Conservation (phyloP, 2,797 vertebrate genomes). For the Podargus strigoides region DNA sequence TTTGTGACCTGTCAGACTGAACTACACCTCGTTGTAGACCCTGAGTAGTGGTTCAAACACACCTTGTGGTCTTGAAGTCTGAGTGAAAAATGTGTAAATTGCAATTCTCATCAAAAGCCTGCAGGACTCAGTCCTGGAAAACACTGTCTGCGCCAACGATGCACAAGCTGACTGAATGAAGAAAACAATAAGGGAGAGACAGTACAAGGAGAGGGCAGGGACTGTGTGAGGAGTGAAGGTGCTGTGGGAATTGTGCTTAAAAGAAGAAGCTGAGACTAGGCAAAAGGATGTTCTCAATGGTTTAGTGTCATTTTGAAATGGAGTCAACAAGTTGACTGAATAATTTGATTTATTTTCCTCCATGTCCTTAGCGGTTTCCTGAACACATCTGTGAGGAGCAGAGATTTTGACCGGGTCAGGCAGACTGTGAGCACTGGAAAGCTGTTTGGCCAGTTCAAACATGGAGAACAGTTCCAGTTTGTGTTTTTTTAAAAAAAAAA, state of each 20-base stretch:
- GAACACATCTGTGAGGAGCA: not conserved
- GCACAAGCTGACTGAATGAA: not conserved
- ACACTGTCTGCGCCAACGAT: not conserved
- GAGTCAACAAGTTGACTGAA: not conserved
- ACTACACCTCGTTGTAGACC: fast-evolving
- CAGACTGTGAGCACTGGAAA: not conserved
- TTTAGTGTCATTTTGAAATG: not conserved
- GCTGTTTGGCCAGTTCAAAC: not conserved
- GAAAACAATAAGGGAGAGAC: not conserved
- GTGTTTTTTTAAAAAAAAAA: not conserved
- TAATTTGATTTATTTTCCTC: not conserved
- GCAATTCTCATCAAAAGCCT: not conserved
- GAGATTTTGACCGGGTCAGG: not conserved
- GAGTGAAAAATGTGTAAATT: not conserved
- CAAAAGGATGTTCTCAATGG: not conserved
- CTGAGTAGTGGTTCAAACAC: not conserved
- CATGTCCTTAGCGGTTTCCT: not conserved
- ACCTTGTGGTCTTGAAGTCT: not conserved
- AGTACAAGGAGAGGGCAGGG: not conserved
- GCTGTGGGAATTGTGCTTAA: not conserved
- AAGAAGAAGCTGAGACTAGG: not conserved
- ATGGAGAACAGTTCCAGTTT: not conserved
- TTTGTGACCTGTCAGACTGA: not conserved
- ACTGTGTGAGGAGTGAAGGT: not conserved
- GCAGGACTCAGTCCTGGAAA: not conserved